These are phyloP conservation scores for Gasteruption jaculator DNA, from an alignment of 2,888 invertebrate genomes.

Conservation along the genomic window DNA sequence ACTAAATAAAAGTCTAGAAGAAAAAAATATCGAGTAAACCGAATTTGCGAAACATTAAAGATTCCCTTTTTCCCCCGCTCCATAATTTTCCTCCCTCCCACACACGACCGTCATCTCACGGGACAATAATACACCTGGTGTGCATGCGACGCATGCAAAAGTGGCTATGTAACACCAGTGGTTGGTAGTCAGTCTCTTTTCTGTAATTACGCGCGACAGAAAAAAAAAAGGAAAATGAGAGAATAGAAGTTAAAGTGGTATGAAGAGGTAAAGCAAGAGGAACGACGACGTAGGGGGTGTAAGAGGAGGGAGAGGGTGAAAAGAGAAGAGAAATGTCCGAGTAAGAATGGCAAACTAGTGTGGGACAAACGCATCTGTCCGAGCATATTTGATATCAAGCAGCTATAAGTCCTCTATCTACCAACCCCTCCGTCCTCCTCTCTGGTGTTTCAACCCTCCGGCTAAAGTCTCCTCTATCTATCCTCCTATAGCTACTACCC, in stretches of 20 bases:
- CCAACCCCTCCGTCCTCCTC: conserved; percentile 12
- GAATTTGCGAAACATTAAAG: no score
- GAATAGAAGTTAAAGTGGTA: conserved; percentile 7
- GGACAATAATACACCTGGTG: no score
- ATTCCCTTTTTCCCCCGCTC: no score
- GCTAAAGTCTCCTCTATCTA: conserved; percentile 14
- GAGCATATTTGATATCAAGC: conserved; percentile 47
- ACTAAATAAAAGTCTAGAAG: no score
- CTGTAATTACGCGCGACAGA: conserved; percentile 27
- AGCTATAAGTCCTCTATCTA: no score
- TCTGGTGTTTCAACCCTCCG: conserved; percentile 11
- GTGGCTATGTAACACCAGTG: no score
- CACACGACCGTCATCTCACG: no score
- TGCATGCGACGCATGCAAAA: conserved; percentile 28
- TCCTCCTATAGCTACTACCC: conserved; percentile 8
- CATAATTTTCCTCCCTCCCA: no score
- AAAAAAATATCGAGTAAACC: no score
- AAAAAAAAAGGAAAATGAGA: conserved; percentile 14
- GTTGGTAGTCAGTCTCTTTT: no score
- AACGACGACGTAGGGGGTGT: neutral
- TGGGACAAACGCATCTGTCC: conserved; percentile 49
- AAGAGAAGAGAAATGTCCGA: conserved; percentile 25
- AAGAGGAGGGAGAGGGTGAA: conserved; percentile 6
- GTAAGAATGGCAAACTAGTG: conserved; percentile 49
- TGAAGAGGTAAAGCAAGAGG: neutral